Evolutionary conservation across 1,140 invertebrate genomes (phyloP).

Genomic region (Drosophila lini): DNA sequence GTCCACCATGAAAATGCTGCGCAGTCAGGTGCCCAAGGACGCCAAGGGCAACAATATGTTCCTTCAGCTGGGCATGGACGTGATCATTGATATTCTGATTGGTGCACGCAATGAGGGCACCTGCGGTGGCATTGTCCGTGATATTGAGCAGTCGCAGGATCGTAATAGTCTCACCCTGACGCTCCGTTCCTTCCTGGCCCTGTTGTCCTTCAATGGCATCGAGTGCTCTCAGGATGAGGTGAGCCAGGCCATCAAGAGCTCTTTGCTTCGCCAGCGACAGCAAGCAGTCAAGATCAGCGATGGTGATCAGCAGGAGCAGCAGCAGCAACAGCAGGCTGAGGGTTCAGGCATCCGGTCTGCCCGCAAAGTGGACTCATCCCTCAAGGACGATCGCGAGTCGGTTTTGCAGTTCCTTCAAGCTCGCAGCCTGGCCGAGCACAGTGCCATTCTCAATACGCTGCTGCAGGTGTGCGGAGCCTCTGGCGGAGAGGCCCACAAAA

Average conservation of each 20-base stretch:
- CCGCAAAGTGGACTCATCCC: slow-evolving; percentile 13
- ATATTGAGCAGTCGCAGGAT: slow-evolving; percentile 59
- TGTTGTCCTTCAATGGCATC: slow-evolving; percentile 62
- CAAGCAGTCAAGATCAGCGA: background rate
- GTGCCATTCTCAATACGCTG: slow-evolving; percentile 44
- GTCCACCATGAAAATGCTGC: slow-evolving; percentile 46
- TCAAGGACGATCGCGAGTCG: slow-evolving; percentile 50
- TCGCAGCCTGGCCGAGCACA: slow-evolving; percentile 40
- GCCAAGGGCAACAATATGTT: slow-evolving; percentile 26
- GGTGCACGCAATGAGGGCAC: slow-evolving; percentile 44
- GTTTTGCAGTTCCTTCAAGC: slow-evolving; percentile 55
- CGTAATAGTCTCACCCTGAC: slow-evolving; percentile 54
- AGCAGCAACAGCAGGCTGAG: slow-evolving; percentile 11
- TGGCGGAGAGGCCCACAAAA: slow-evolving; percentile 38
- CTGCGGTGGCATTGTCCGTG: slow-evolving; percentile 52
- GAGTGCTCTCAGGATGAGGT: slow-evolving; percentile 58
- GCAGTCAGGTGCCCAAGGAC: slow-evolving; percentile 29
- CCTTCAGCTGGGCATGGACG: slow-evolving; percentile 64
- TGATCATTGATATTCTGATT: slow-evolving; percentile 65
- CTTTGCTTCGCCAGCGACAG: slow-evolving; percentile 8
- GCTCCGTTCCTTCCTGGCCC: slow-evolving; percentile 57
- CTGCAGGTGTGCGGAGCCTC: slow-evolving; percentile 61
- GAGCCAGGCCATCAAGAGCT: slow-evolving; percentile 62
- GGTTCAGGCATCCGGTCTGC: slow-evolving; percentile 41
- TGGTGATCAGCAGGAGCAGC: background rate